A percentile compares a stretch with the other conserved stretches of the same genome.
These are phyloP conservation scores for Elymnias hypermnestra DNA, from an alignment of 1,140 invertebrate genomes.

Conservation along the genomic window DNA sequence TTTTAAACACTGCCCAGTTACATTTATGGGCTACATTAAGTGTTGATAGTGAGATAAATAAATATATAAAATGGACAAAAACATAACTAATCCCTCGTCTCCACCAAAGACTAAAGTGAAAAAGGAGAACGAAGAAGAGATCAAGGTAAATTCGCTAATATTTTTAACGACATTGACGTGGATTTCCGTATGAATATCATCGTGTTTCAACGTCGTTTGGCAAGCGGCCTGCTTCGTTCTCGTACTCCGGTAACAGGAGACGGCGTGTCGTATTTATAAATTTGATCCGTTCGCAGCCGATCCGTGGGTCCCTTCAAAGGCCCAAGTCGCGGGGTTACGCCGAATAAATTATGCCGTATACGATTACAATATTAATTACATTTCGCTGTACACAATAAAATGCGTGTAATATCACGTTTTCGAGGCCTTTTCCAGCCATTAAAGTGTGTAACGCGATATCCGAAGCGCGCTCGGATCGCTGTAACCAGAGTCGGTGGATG, in stretches of 20 bases:
- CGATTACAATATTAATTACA: slow-evolving; percentile 73
- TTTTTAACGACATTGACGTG: slow-evolving; percentile 45
- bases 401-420: slow-evolving; percentile 75
- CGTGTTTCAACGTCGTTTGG: slow-evolving; percentile 53
- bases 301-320: slow-evolving; percentile 43
- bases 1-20: slow-evolving; percentile 28
- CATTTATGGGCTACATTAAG: slow-evolving; percentile 26
- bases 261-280: slow-evolving; percentile 69
- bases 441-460: slow-evolving; percentile 74
- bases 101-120: slow-evolving; percentile 62
- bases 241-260: slow-evolving; percentile 60
- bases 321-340: slow-evolving; percentile 38
- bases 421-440: slow-evolving; percentile 76
- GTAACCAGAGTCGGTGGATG: slow-evolving; percentile 71
- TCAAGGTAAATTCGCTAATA: slow-evolving; percentile 55
- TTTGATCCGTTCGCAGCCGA: slow-evolving; percentile 50
- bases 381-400: slow-evolving; percentile 73
- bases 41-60: slow-evolving; percentile 26
- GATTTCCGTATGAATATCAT: slow-evolving; percentile 52
- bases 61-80: slow-evolving; percentile 52
- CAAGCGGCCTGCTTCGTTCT: slow-evolving; percentile 55
- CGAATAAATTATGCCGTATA: slow-evolving; percentile 69
- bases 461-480: slow-evolving; percentile 73
- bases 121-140: slow-evolving; percentile 76
- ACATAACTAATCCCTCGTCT: slow-evolving; percentile 35